These are phyloP conservation scores for Chloroclystis v-ata DNA, from an alignment of 2,888 invertebrate species.

Conservation along the genomic window DNA sequence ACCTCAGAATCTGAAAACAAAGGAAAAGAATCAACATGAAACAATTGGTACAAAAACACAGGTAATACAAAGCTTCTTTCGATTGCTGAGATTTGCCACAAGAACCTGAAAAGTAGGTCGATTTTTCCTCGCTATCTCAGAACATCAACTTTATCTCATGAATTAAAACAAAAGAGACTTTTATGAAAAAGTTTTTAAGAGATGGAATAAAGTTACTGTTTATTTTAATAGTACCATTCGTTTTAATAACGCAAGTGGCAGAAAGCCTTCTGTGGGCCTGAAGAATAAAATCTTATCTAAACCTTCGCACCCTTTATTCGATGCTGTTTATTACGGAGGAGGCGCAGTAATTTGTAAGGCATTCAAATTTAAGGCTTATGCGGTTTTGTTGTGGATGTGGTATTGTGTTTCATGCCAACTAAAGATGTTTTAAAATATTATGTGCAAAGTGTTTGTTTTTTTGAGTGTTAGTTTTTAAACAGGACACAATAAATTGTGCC, in stretches of 20 bases:
- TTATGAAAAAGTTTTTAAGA: conserved; percentile 22
- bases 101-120: conserved; percentile 8
- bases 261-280: conserved; percentile 33
- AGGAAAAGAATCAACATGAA: conserved; percentile 14
- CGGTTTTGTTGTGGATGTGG: conserved; percentile 13
- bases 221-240: conserved; percentile 29
- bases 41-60: conserved; percentile 16
- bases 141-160: conserved; percentile 24
- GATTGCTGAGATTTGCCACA: conserved; percentile 13
- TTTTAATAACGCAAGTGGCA: conserved; percentile 30
- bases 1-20: conserved; percentile 4
- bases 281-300: conserved; percentile 54
- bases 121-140: conserved; percentile 18
- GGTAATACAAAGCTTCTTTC: conserved; percentile 17
- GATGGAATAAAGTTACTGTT: conserved; percentile 24
- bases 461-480: neutral
- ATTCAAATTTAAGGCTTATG: conserved; percentile 23
- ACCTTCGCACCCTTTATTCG: conserved; percentile 50
- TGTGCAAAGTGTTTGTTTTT: neutral
- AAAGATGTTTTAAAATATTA: conserved; percentile 1
- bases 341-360: conserved; percentile 52
- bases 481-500: too few relatives aligned
- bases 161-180: conserved; percentile 26
- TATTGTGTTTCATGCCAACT: conserved; percentile 8
- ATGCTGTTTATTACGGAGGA: conserved; percentile 56